Conservation (phyloP, 2,113 vertebrate species). For the Helogale parvula region DNA sequence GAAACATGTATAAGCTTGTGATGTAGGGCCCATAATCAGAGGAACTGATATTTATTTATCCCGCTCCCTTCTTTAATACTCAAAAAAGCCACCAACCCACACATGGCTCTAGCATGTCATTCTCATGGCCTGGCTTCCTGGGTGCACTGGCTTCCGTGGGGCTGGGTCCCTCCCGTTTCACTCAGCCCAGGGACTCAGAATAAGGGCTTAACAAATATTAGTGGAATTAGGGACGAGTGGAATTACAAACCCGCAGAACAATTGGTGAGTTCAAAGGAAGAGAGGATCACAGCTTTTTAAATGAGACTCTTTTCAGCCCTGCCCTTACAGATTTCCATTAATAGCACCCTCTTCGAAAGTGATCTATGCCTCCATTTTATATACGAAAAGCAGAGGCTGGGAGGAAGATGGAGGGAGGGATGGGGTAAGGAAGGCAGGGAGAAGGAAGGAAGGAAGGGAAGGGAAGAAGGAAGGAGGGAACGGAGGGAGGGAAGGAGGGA, state of each 20-base stretch:
- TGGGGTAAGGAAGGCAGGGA: neutral
- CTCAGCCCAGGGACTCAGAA: neutral
- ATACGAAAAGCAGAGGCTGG: neutral
- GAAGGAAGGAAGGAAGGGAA: neutral
- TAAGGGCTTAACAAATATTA: neutral
- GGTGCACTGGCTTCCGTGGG: neutral
- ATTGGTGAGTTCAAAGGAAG: neutral
- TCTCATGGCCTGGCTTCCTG: neutral
- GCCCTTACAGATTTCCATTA: neutral
- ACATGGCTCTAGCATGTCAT: neutral
- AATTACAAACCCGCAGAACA: neutral
- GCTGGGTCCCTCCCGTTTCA: neutral
- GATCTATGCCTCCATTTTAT: neutral
- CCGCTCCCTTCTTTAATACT: neutral
- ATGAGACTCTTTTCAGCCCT: neutral
- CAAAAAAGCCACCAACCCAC: neutral
- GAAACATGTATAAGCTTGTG: neutral
- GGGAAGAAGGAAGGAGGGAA: neutral
- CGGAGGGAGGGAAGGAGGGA: neutral
- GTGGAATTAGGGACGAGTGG: neutral
- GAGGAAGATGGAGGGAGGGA: neutral
- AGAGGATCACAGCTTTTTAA: neutral
- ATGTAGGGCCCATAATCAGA: neutral
- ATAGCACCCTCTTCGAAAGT: neutral
- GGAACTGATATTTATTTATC: neutral